A percentile compares a stretch with the other conserved stretches of the same genome.
Evolutionary conservation across 2,113 vertebrate species (phyloP).

Genomic region (Anoura caudifer): DNA sequence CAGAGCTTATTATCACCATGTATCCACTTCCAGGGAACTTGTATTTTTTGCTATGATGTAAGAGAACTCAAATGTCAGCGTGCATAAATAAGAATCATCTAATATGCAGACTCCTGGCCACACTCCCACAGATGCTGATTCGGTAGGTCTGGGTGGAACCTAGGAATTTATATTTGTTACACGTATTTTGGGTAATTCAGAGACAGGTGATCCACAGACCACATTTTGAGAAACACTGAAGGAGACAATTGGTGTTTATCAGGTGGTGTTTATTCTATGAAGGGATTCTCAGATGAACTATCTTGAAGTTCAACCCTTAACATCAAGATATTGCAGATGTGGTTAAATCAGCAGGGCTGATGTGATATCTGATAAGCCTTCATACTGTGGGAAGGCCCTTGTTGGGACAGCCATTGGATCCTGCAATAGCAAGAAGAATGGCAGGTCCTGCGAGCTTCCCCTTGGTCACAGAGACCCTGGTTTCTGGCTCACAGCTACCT

Average conservation of each 20-base stretch:
- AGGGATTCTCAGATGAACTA: background rate
- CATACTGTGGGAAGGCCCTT: background rate
- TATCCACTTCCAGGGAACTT: background rate
- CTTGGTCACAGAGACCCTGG: background rate
- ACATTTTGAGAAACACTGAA: background rate
- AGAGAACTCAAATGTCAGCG: background rate
- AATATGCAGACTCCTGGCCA: background rate
- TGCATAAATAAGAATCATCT: slow-evolving; percentile 13
- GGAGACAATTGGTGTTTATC: background rate
- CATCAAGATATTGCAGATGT: background rate
- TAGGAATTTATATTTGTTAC: background rate
- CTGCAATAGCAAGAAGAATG: background rate
- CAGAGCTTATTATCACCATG: background rate
- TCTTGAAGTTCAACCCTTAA: background rate
- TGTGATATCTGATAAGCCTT: background rate
- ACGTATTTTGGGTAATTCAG: background rate
- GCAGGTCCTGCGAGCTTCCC: background rate
- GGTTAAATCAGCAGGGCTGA: background rate
- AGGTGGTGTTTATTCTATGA: background rate
- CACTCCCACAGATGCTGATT: background rate
- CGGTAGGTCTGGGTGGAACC: background rate
- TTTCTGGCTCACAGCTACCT: background rate
- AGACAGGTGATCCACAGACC: background rate
- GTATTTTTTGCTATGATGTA: background rate
- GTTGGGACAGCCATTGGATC: background rate